Evolutionary conservation across 1,140 invertebrate species (phyloP).

Genomic region (Hyposmocoma kahamanoa): DNA sequence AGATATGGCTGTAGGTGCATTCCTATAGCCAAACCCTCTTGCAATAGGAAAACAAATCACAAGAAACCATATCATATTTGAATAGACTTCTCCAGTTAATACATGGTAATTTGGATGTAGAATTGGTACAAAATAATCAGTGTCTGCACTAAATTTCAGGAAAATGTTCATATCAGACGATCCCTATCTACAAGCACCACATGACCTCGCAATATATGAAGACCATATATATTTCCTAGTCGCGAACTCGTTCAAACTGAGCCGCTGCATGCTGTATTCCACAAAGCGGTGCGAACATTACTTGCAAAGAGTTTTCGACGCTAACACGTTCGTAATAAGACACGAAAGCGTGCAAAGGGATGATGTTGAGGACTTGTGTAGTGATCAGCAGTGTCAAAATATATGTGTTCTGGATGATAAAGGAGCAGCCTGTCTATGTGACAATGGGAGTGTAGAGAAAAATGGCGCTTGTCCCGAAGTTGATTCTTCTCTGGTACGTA

Average conservation of each 20-base stretch:
- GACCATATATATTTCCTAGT: slow-evolving; percentile 76
- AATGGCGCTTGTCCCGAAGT: slow-evolving; percentile 22
- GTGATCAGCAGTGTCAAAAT: slow-evolving; percentile 63
- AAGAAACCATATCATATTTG: no score
- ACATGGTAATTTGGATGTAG: no score
- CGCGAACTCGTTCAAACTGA: slow-evolving; percentile 59
- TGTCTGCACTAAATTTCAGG: slow-evolving; percentile 23
- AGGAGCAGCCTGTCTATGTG: slow-evolving; percentile 74
- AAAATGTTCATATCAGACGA: slow-evolving; percentile 63
- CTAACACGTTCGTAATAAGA: slow-evolving; percentile 72
- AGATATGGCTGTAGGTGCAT: no score
- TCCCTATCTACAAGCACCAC: slow-evolving; percentile 57
- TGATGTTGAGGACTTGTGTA: slow-evolving; percentile 60
- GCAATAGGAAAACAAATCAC: no score
- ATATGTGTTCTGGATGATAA: slow-evolving; percentile 72
- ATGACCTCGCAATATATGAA: slow-evolving; percentile 75
- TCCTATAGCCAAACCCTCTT: no score
- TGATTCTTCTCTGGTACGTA: slow-evolving; percentile 19
- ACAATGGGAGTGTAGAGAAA: slow-evolving; percentile 49
- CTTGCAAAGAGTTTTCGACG: slow-evolving; percentile 52
- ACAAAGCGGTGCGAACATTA: slow-evolving; percentile 57
- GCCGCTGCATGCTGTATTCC: slow-evolving; percentile 73
- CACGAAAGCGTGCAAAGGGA: slow-evolving; percentile 74
- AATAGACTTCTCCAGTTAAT: no score
- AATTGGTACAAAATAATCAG: no score